Conservation (phyloP, 2,888 invertebrate genomes). For the Drosophila austrosaltans region DNA sequence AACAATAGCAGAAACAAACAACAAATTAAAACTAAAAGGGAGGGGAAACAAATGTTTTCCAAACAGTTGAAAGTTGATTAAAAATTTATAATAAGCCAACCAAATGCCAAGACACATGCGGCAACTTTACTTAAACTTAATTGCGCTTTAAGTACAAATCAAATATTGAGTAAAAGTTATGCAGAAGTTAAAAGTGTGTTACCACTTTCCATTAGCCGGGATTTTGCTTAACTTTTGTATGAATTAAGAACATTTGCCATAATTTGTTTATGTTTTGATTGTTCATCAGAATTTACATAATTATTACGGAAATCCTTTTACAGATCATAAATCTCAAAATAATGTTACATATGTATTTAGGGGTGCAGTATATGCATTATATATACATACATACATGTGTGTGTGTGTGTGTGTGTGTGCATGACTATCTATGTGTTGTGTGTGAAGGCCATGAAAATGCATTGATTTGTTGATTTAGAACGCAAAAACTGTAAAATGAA, state of each 20-base stretch:
- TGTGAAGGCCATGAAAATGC: slow-evolving; percentile 36
- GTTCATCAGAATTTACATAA: too few relatives aligned
- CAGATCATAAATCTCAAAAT: slow-evolving; percentile 6
- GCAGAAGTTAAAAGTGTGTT: too few relatives aligned
- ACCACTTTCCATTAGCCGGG: too few relatives aligned
- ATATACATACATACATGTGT: not conserved
- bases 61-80: slow-evolving; percentile 10
- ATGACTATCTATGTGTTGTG: not conserved
- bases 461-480: slow-evolving; percentile 41
- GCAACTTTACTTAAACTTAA: not conserved
- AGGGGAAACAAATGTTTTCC: slow-evolving; percentile 14
- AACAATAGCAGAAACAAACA: slow-evolving; percentile 17
- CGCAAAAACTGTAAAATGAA: slow-evolving; percentile 4
- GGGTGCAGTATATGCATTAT: slow-evolving; percentile 7
- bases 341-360: slow-evolving; percentile 19
- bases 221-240: too few relatives aligned
- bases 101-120: not conserved
- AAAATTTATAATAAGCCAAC: slow-evolving; percentile 8
- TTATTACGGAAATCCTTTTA: too few relatives aligned
- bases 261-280: too few relatives aligned
- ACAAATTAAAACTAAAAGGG: not conserved
- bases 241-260: too few relatives aligned
- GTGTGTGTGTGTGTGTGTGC: not conserved
- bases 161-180: not conserved
- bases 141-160: not conserved